Conservation (phyloP, 2,888 invertebrate species). For the Lithosia quadra region DNA sequence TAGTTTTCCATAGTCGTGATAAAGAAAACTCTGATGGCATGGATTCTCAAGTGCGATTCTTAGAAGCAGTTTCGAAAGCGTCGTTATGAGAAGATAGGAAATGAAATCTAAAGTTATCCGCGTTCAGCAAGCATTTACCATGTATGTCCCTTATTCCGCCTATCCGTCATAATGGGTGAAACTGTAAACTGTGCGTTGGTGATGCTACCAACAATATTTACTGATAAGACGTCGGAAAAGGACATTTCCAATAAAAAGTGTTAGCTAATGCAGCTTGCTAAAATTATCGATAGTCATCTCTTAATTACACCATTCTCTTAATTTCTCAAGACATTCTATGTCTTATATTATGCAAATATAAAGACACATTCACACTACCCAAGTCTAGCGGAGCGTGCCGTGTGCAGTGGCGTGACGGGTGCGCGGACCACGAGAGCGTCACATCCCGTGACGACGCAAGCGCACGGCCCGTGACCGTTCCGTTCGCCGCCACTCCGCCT, state of each 20-base stretch:
- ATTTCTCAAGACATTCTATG: constrained; percentile 20
- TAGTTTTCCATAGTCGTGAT: not conserved
- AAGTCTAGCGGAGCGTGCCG: constrained; percentile 63
- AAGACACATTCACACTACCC: constrained; percentile 75
- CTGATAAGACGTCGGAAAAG: too few relatives aligned
- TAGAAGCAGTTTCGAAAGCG: not conserved
- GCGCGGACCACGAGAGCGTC: constrained; percentile 61
- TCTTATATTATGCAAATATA: constrained; percentile 72
- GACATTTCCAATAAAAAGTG: not conserved
- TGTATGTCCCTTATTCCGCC: not conserved
- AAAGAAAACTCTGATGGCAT: not conserved
- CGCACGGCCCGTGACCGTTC: constrained; percentile 79
- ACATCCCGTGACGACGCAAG: constrained; percentile 72
- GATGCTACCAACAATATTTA: too few relatives aligned
- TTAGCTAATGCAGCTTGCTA: not conserved
- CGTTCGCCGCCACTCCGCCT: constrained; percentile 79
- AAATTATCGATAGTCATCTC: not conserved
- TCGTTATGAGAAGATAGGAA: not conserved
- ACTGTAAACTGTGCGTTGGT: too few relatives aligned
- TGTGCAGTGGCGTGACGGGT: constrained; percentile 61
- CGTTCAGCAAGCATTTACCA: not conserved
- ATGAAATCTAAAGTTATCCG: not conserved
- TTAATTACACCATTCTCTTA: constrained; percentile 14
- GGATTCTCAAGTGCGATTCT: not conserved
- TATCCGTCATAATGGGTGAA: too few relatives aligned